These are phyloP conservation scores for Lasioglossum zephyrum DNA, from an alignment of 2,888 invertebrate species.

Conservation along the genomic window DNA sequence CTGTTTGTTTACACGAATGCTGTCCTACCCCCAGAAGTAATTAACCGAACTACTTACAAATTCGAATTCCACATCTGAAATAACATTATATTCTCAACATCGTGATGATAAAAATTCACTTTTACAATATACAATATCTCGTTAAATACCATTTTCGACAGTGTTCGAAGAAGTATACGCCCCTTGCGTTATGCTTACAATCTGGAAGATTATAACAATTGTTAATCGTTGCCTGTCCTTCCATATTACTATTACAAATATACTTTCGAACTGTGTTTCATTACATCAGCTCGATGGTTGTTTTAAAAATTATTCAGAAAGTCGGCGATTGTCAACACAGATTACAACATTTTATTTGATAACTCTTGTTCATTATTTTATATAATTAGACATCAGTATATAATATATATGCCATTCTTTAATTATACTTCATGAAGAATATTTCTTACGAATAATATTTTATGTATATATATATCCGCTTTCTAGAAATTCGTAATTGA, in stretches of 20 bases:
- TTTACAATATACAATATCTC: conserved; percentile 34
- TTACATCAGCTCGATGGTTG: conserved; percentile 66
- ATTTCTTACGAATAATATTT: conserved; percentile 72
- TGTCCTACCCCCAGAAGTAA: conserved; percentile 17
- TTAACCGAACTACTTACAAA: conserved; percentile 49
- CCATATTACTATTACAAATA: conserved; percentile 48
- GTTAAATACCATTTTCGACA: conserved; percentile 23
- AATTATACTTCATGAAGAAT: conserved; percentile 78
- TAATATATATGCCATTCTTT: conserved; percentile 81
- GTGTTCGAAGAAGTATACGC: not conserved
- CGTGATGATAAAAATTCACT: conserved; percentile 33
- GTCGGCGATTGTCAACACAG: conserved; percentile 81
- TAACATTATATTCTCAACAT: conserved; percentile 39
- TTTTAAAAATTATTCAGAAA: conserved; percentile 76
- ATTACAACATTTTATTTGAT: conserved; percentile 78
- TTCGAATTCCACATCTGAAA: conserved; percentile 57
- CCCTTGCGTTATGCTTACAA: not conserved
- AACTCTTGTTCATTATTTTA: conserved; percentile 80
- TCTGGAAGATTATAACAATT: conserved; percentile 21
- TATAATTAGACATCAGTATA: conserved; percentile 81
- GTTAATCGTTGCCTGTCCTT: conserved; percentile 9
- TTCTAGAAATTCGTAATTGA: conserved; percentile 73
- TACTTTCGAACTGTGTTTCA: conserved; percentile 70
- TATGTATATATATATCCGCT: conserved; percentile 64
- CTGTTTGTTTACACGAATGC: conserved; percentile 25